Percentiles rank a stretch among this genome's conserved stretches.
Conservation (phyloP, 1,140 invertebrate genomes). For the Geopemphigus sp. region DNA sequence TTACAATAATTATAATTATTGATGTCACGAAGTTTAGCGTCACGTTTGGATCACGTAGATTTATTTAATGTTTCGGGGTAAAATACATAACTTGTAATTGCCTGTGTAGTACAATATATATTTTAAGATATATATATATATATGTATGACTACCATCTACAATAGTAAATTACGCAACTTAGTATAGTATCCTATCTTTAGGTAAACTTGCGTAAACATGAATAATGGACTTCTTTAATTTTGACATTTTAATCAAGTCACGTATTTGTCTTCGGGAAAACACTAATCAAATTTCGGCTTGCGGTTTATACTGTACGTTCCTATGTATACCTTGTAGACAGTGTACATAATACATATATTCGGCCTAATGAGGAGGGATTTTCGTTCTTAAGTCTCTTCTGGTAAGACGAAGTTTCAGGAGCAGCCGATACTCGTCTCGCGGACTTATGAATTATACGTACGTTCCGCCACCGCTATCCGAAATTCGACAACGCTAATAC, state of each 20-base stretch:
- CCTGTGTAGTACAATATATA: neutral
- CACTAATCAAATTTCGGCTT: slow-evolving; percentile 42
- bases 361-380: slow-evolving; percentile 18
- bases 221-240: slow-evolving; percentile 48
- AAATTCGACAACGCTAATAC: slow-evolving; percentile 38
- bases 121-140: too few relatives aligned
- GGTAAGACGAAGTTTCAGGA: slow-evolving; percentile 3
- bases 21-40: neutral
- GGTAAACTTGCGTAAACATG: slow-evolving; percentile 21
- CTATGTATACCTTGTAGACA: neutral
- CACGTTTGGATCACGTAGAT: slow-evolving; percentile 16
- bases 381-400: slow-evolving; percentile 47
- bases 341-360: slow-evolving; percentile 1
- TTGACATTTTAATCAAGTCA: slow-evolving; percentile 48
- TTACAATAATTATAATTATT: neutral
- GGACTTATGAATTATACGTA: neutral
- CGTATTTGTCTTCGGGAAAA: slow-evolving; percentile 48
- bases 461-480: neutral
- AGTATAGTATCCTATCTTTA: slow-evolving; percentile 9
- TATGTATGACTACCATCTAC: neutral
- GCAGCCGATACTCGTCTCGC: neutral
- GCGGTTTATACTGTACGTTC: neutral
- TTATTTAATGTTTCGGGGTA: slow-evolving; percentile 22
- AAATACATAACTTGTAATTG: slow-evolving; percentile 30
- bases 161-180: slow-evolving; percentile 28